Evolutionary conservation across 2,888 invertebrate genomes (phyloP).

Genomic region (Fragum whitleyi): DNA sequence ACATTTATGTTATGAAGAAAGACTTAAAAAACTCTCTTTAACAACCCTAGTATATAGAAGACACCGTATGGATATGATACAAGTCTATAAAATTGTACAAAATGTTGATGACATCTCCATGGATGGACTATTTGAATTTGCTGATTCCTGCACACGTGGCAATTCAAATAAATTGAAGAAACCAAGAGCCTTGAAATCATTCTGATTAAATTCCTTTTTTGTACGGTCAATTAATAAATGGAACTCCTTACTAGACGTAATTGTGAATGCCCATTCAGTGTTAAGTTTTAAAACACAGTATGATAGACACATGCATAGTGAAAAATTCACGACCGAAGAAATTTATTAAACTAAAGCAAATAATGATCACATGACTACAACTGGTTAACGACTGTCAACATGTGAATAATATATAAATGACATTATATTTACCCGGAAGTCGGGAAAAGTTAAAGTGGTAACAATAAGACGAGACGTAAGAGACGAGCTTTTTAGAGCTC

Average conservation of each 20-base stretch:
- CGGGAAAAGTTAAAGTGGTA: neutral
- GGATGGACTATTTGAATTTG: neutral
- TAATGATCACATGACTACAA: neutral
- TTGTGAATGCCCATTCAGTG: neutral
- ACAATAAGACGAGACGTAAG: neutral
- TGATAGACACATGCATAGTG: neutral
- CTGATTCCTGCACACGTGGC: neutral
- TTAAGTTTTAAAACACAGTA: neutral
- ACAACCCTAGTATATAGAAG: constrained; percentile 15
- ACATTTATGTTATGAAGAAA: neutral
- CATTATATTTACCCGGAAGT: neutral
- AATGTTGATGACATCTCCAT: neutral
- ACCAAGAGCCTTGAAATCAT: neutral
- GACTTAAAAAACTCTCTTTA: neutral
- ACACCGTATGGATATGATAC: neutral
- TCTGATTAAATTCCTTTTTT: neutral
- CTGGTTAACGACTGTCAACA: no score
- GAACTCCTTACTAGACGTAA: neutral
- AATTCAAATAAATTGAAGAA: neutral
- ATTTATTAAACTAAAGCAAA: neutral
- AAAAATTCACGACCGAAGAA: neutral
- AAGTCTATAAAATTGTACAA: neutral
- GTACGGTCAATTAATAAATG: neutral
- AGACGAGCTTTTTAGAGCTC: neutral
- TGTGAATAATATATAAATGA: neutral